A percentile compares a stretch with the other conserved stretches of the same genome.
These are phyloP conservation scores for Microctonus brassicae DNA, from an alignment of 2,888 invertebrate genomes.

Conservation along the genomic window DNA sequence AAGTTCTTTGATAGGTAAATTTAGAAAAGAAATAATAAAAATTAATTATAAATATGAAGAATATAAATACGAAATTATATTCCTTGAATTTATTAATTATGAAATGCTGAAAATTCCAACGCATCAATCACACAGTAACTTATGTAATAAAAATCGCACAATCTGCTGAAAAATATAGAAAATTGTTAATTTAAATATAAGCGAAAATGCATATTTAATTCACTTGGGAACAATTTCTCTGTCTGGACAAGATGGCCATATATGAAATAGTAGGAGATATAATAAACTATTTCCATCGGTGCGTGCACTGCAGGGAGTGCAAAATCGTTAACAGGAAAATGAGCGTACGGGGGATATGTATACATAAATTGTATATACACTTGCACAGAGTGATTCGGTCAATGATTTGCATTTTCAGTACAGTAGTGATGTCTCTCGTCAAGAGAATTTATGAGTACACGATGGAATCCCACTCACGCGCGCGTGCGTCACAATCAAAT, in stretches of 20 bases:
- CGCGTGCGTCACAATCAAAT: conserved; percentile 59
- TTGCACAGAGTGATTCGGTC: conserved; percentile 27
- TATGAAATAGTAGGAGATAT: too few relatives aligned
- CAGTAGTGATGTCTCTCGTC: conserved; percentile 11
- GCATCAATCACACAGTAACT: too few relatives aligned
- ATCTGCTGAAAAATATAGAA: too few relatives aligned
- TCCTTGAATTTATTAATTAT: too few relatives aligned
- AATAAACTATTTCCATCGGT: too few relatives aligned
- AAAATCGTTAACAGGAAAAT: conserved; percentile 37
- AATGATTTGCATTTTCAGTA: conserved; percentile 48
- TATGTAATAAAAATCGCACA: too few relatives aligned
- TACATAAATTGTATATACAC: conserved; percentile 17
- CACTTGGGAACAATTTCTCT: conserved; percentile 40
- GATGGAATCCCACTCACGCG: conserved; percentile 25
- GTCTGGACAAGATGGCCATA: conserved; percentile 33
- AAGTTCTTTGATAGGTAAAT: too few relatives aligned
- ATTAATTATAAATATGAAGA: too few relatives aligned
- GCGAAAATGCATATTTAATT: conserved; percentile 27
- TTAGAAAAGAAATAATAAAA: too few relatives aligned
- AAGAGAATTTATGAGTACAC: conserved; percentile 52
- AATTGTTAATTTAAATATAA: conserved; percentile 29
- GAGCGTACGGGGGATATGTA: conserved; percentile 35
- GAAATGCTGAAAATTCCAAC: too few relatives aligned
- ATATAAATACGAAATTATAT: too few relatives aligned
- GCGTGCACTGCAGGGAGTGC: too few relatives aligned